A percentile compares a stretch with the other conserved stretches of the same genome.
Conservation (phyloP, 2,888 invertebrate genomes). For the Hirtodrosophila duncani region DNA sequence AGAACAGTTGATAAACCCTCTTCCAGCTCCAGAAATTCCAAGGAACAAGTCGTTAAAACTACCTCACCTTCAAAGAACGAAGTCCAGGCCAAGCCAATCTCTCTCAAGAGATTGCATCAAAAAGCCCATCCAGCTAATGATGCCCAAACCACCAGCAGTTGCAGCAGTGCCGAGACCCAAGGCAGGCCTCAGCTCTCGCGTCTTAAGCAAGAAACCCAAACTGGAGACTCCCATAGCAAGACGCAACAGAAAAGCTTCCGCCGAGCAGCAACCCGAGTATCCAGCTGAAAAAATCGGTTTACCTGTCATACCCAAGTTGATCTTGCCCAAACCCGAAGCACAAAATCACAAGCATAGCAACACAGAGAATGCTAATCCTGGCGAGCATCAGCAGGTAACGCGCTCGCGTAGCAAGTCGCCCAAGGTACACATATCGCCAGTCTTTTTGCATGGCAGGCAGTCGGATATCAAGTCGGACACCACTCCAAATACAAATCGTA, state of each 20-base stretch:
- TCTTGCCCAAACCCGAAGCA: constrained; percentile 39
- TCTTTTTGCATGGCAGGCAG: constrained; percentile 56
- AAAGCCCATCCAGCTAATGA: too few species aligned
- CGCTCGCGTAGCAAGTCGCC: constrained; percentile 70
- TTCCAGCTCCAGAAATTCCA: constrained; percentile 1
- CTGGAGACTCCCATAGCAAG: constrained; percentile 45
- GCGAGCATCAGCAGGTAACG: too few species aligned
- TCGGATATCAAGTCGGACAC: too few species aligned
- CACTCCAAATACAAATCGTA: too few species aligned
- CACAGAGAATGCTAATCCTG: constrained; percentile 38
- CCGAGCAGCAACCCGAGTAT: constrained; percentile 11
- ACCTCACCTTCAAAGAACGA: not conserved
- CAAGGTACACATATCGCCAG: constrained; percentile 62
- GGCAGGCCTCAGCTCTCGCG: constrained; percentile 26
- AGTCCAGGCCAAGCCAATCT: not conserved
- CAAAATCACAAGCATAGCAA: constrained; percentile 35
- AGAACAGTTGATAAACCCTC: too few species aligned
- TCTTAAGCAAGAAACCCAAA: constrained; percentile 41
- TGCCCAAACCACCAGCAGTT: too few species aligned
- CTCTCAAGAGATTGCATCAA: constrained; percentile 2
- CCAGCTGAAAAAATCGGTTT: constrained; percentile 45
- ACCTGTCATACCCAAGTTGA: constrained; percentile 57
- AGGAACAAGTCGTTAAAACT: not conserved
- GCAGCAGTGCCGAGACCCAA: constrained; percentile 8
- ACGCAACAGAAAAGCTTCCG: constrained; percentile 50